Evolutionary conservation across 1,140 invertebrate species (phyloP), one percentile per base, ranked within the genome.

Genomic region (Tetragonula clypearis): DNA sequence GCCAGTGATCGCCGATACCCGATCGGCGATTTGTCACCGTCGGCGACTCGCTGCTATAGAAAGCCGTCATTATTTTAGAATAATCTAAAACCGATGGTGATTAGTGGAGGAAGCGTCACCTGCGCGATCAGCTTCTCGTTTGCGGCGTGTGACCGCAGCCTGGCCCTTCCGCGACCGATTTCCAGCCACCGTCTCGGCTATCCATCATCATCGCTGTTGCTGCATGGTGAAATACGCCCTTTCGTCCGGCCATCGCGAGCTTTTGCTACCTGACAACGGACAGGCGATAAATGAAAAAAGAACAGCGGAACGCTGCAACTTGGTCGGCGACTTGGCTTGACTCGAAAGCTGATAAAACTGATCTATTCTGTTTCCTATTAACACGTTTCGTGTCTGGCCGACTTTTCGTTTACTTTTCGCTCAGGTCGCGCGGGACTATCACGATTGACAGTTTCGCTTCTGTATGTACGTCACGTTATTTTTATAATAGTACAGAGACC

Each of bases 41-140:
- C 89, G 41, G 41, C 41, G 83, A 60, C 84, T 75, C 88, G 88
- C 69, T 85, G 86, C 84, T 89, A 30, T 30, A 90, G 93, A 93
- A 90, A 91, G 90, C n/a, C 90, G 90, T 94, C 93, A 94, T 95
- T 94, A 94, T 95, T 95, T 94, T 91, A 94, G 93, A 95, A 95
- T 95, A 95, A 95, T 95, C 94, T 95, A 93, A 94, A 95, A 94
- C 94, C 94, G 92, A 95, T 95, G 94, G 94, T 95, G 94, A 95
- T 95, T 95, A 95, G 94, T 94, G 92, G 93, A 92, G 91, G 90
- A 92, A 87, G 93, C 93, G 93, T 94, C 94, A 95, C 92, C 93
- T 94, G 94, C 76, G 92, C 87, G 85, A 84, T 88, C 87, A 88
- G 88, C 86, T 68, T 90, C 91, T 92, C 91, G 90, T 92, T 91